A percentile compares a stretch with the other conserved stretches of the same genome.
phyloP scores from a whole-genome alignment of 53 echinoderm and acorn worm genomes.

The Antedon mediterranea region DNA sequence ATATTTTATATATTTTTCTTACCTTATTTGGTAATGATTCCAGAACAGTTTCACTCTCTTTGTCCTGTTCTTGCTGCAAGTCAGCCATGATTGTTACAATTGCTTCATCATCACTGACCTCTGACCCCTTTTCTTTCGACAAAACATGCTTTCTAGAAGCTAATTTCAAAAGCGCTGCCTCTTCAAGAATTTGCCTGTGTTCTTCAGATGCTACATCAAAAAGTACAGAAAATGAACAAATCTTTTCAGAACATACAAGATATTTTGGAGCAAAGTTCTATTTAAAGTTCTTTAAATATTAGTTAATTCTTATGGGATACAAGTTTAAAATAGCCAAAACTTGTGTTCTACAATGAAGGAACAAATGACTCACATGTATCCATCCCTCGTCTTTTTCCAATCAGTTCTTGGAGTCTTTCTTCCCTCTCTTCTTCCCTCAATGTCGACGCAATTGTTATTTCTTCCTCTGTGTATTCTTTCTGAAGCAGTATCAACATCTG shows the following conservation, averaged over 20 bases:
- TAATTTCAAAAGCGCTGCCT: slow-evolving; percentile 54
- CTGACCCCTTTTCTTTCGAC: slow-evolving; percentile 25
- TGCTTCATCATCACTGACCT: slow-evolving; percentile 50
- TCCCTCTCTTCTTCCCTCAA: slow-evolving; percentile 58
- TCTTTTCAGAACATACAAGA: too few species aligned
- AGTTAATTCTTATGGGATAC: too few species aligned
- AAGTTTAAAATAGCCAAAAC: too few species aligned
- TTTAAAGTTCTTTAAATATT: too few species aligned
- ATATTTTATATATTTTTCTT: not conserved
- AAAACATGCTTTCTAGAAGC: slow-evolving; percentile 35
- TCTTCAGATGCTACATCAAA: slow-evolving; percentile 38
- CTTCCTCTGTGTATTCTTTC: slow-evolving; percentile 44
- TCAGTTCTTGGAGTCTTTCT: slow-evolving; percentile 61
- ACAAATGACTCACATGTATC: slow-evolving; percentile 41
- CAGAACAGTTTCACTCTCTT: slow-evolving; percentile 69
- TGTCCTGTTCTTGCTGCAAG: slow-evolving; percentile 89
- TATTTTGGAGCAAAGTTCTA: too few species aligned
- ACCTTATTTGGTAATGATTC: slow-evolving; percentile 78
- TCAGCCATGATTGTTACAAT: slow-evolving; percentile 89
- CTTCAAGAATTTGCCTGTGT: slow-evolving; percentile 32
- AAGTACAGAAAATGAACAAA: too few species aligned
- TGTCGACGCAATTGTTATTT: slow-evolving; percentile 43
- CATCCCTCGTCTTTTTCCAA: slow-evolving; percentile 23
- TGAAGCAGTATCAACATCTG: slow-evolving; percentile 47
- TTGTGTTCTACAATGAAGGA: too few species aligned